Evolutionary conservation across 2,113 vertebrate genomes (phyloP), one percentile per base, ranked within the genome.

Genomic region (Platysternon megacephalum): DNA sequence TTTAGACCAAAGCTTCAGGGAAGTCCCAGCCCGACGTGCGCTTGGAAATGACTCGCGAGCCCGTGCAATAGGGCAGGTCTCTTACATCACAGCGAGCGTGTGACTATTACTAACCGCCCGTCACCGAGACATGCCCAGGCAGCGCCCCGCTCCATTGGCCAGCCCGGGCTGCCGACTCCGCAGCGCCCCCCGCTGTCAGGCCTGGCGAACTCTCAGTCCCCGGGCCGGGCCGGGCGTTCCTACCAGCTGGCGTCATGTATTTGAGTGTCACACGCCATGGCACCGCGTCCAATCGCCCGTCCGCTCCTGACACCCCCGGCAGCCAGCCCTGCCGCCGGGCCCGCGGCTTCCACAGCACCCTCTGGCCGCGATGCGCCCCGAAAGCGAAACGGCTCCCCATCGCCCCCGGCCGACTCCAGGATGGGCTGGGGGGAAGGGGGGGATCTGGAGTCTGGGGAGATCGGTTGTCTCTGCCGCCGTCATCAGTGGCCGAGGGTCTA

Each of bases 241-340:
- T 9, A 9, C 52, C 52, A 8, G 52, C 52, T 53, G 52, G 8
- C 52, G 52, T 53, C 52, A 53, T 53, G 52, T 4, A 21, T 9
- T 4, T 22, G 21, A 22, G 52, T 22, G 52, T 22, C 52, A 22
- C 52, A 53, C 52, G 52, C 52, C 52, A 53, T 8, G 21, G 52
- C 52, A 53, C 52, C 52, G 21, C 52, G 21, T 22, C 52, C 52
- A 53, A 53, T 2, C 46, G 0, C 88, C 12, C 95, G 2, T 49
- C 82, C 10, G 68, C 85, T 32, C n/a, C 13, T 7, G 28, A 35
- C 1, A 21, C n/a, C 81, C 0, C 3, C 0, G 2, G 12, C 49
- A 13, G 52, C 32, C 87, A 1, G n/a, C 78, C 35, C 44, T 14
- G 10, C 28, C 28, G 2, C 26, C 5, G 1, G 1, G 1, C n/a